Evolutionary conservation across 2,113 vertebrate species (phyloP).

Genomic region (Scartelaos histophorus): DNA sequence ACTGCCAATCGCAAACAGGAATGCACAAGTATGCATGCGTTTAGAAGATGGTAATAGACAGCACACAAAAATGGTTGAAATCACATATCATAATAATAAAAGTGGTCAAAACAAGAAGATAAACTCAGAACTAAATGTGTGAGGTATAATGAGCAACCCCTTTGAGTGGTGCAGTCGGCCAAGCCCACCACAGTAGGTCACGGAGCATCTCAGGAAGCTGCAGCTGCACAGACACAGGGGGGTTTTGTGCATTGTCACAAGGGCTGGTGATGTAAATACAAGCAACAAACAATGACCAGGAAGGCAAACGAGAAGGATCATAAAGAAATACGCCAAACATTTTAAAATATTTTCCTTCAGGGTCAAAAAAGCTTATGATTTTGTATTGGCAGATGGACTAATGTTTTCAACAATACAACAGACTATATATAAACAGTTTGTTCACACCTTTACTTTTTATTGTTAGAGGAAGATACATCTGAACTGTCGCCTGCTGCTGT

Average conservation of each 20-base stretch:
- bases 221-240: slow-evolving; percentile 74
- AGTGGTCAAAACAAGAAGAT: slow-evolving; percentile 4
- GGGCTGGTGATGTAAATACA: slow-evolving; percentile 58
- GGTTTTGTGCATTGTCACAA: slow-evolving; percentile 64
- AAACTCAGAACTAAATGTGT: not conserved
- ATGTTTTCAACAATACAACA: not conserved
- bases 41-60: not conserved
- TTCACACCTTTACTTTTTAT: not conserved
- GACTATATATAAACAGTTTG: not conserved
- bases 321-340: not conserved
- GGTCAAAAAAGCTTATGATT: not conserved
- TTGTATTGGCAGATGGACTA: not conserved
- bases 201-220: slow-evolving; percentile 68
- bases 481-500: not conserved
- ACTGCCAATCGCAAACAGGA: slow-evolving; percentile 8
- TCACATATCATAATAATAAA: not conserved
- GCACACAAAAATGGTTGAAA: not conserved
- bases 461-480: not conserved
- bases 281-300: slow-evolving; percentile 32
- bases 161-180: slow-evolving; percentile 33
- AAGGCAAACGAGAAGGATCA: not conserved
- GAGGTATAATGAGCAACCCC: slow-evolving; percentile 14
- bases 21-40: not conserved
- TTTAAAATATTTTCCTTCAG: not conserved
- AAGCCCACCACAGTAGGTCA: slow-evolving; percentile 66